Base-by-base conservation (phyloP, 2,888 invertebrate species). In the Meteorus cinctellus region DNA sequence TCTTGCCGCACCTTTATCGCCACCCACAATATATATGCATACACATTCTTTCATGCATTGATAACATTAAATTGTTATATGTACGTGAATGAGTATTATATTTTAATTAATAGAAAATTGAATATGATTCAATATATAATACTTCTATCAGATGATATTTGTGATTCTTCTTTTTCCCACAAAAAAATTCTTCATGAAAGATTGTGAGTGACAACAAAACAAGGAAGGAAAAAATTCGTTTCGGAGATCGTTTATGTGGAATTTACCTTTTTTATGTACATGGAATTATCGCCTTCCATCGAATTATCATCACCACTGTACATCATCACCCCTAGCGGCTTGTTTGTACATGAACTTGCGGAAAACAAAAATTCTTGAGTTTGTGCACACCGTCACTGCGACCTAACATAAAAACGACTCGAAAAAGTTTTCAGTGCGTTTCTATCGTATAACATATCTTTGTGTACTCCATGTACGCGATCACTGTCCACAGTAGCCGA, bases 1-100 rank as follows among this genome's bases (percentile, higher is more conserved):
- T 51, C 48, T 36, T 67, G 60, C 66, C 70, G 60, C 45, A 66
- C 75, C 27, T 16, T n/a, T n/a, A 29, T 63, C 74, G 67, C 74
- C 67, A 67, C 62, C 67, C 72, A 66, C 66, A 73, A 27, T 66
- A 48, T 34, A 48, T 29, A n/a, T 41, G 29, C 67, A 24, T 16
- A 14, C 12, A 48, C 5, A 48, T 16, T 55, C 19, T 55, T 19
- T 5, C n/a, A 16, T n/a, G 8, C 55, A 55, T 19, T 55, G 55
- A 19, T 19, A 55, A 55, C 19, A 48, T 48, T 48, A 48, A 48
- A 48, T 48, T 48, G 48, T n/a, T n/a, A 48, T 48, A 48, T n/a
- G 1, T 55, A 55, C 8, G 1, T 19, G 3, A 19, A 55, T 2
- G 1, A 48, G 4, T 19, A 19, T 55, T 24, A 48, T 4, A 55